A percentile compares a stretch with the other conserved stretches of the same genome.
Conservation (phyloP, 1,140 invertebrate species). For the Holotrichia oblita region DNA sequence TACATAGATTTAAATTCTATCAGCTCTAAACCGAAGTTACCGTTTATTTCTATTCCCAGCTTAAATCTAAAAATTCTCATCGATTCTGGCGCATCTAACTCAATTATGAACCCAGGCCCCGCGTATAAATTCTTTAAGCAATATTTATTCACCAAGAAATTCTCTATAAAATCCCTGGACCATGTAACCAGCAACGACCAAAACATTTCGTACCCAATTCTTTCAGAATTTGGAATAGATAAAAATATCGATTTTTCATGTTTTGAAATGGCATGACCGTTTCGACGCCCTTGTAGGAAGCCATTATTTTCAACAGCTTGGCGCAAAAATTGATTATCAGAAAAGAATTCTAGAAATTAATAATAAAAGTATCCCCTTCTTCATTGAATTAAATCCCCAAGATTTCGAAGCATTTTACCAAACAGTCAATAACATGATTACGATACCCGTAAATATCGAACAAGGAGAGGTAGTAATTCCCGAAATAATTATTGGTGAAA, state of each 20-base stretch:
- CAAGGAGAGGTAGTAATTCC: not conserved
- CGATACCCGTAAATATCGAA: not conserved
- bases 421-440: not conserved
- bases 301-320: not conserved
- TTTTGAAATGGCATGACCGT: not conserved
- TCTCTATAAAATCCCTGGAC: not conserved
- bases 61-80: not conserved
- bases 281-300: not conserved
- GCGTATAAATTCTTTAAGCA: not conserved
- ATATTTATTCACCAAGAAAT: not conserved
- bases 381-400: not conserved
- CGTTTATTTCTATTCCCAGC: not conserved
- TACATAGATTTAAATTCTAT: not conserved
- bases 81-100: not conserved
- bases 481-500: not conserved
- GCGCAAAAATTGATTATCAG: not conserved
- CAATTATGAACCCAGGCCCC: not conserved
- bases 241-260: not conserved
- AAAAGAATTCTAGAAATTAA: not conserved
- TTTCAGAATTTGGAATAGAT: not conserved
- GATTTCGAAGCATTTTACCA: not conserved
- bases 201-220: not conserved
- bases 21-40: not conserved
- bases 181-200: not conserved
- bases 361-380: not conserved